Base-by-base conservation (phyloP, 2,888 invertebrate genomes). In the Tromatobia lineatoria region DNA sequence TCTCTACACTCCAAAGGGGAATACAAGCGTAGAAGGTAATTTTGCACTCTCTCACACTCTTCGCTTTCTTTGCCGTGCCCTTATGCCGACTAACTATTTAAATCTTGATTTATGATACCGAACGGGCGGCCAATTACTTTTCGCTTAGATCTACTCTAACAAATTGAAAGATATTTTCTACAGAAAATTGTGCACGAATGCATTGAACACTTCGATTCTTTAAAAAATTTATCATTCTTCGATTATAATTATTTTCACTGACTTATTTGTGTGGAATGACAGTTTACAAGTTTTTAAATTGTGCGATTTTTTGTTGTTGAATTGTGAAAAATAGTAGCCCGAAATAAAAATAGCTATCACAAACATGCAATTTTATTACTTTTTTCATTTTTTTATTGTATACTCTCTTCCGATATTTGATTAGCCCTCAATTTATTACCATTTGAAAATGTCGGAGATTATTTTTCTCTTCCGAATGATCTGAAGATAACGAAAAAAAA, bases 51-150 rank as follows among this genome's bases (percentile, higher is more conserved):
- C 59, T 54, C 59, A n/a, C 13, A 4, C 29, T 13, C 34, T 6
- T 57, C 34, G 15, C 57, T 25, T 34, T 45, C 45, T 11, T 57
- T 45, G 57, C 23, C 59, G 13, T 70, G 42, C 23, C 42, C 20
- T 20, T 50, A 42, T 67, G 45, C 61, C 61, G 47, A 54, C 25
- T 29, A 77, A 86, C 61, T 76, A 66, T 67, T 59, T 20, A 15
- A 64, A 70, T 64, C 42, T 25, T 81, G 61, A 79, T 67, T 75
- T 76, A 73, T 80, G 86, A 81, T 80, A 52, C 38, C 88, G 88
- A 89, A 88, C 88, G 89, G 86, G 87, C 15, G 38, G 47, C 80
- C 52, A 80, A 80, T 81, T 76, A 70, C 75, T 64, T 61, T 61
- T 18, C 70, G 38, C 11, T 42, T 38, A 61, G 61, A 75, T 75